Percentiles rank a stretch among this genome's conserved stretches.
These are phyloP conservation scores for Acropternis orthonyx DNA, from an alignment of 2,797 vertebrate species.

Conservation along the genomic window DNA sequence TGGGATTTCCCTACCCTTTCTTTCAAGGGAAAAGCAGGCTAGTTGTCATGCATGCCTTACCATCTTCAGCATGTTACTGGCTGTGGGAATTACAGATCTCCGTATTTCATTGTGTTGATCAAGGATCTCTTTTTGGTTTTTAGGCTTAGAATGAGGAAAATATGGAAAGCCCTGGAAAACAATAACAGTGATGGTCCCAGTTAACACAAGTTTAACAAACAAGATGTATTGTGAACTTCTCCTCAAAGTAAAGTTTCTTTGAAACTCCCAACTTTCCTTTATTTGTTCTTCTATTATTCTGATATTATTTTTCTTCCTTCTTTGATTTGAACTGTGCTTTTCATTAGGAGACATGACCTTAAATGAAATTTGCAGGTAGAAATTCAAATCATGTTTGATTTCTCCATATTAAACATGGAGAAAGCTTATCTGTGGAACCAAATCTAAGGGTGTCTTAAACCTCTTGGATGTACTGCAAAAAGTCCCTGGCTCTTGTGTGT, in stretches of 20 bases:
- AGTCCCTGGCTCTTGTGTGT: no score
- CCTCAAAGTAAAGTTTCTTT: not conserved
- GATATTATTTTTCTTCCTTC: not conserved
- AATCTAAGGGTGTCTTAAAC: no score
- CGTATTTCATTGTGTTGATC: slow-evolving; percentile 56
- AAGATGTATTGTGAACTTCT: not conserved
- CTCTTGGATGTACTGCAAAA: no score
- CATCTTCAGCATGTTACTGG: slow-evolving; percentile 71
- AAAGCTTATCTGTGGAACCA: no score
- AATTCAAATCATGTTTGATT: no score
- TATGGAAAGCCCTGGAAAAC: not conserved
- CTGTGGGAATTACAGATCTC: slow-evolving; percentile 24
- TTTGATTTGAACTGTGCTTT: not conserved
- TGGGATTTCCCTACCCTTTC: not conserved
- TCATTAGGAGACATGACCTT: not conserved
- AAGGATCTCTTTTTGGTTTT: not conserved
- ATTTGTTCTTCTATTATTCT: not conserved
- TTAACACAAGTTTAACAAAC: not conserved
- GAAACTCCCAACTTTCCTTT: not conserved
- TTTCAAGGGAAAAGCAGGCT: not conserved
- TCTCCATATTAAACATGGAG: not conserved
- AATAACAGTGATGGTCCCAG: not conserved
- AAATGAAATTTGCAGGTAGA: not conserved
- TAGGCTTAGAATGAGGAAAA: not conserved
- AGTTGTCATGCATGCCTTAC: slow-evolving; percentile 1